Conservation (phyloP, 2,888 invertebrate species). For the Thumatha senex region DNA sequence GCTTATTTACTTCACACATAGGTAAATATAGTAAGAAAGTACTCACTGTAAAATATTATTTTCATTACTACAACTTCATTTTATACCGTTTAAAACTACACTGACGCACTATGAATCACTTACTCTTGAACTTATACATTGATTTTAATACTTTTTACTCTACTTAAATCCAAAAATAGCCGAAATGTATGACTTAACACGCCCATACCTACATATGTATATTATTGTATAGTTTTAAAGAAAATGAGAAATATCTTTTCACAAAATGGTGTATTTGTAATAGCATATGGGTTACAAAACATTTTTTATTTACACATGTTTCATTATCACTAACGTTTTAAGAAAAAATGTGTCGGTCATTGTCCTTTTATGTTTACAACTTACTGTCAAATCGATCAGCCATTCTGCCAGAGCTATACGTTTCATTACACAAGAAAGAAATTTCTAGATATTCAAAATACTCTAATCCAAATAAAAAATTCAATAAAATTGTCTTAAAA, state of each 20-base stretch:
- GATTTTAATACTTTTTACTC: slow-evolving; percentile 20
- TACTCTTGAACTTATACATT: slow-evolving; percentile 17
- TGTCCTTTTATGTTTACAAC: slow-evolving; percentile 71
- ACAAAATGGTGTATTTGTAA: slow-evolving; percentile 6
- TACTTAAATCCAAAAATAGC: slow-evolving; percentile 30
- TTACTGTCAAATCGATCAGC: slow-evolving; percentile 40
- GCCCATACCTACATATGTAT: slow-evolving; percentile 40
- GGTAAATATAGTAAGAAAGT: too few species aligned
- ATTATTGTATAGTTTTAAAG: slow-evolving; percentile 20
- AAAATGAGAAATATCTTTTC: neutral
- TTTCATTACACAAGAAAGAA: slow-evolving; percentile 17
- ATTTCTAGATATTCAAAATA: too few species aligned
- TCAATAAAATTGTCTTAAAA: too few species aligned
- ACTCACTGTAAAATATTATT: neutral
- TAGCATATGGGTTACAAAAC: slow-evolving; percentile 30
- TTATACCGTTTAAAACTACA: slow-evolving; percentile 6
- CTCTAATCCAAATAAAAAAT: too few species aligned
- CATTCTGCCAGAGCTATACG: neutral
- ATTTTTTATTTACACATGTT: slow-evolving; percentile 55
- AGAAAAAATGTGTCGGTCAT: slow-evolving; percentile 55
- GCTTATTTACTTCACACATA: too few species aligned
- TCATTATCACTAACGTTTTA: slow-evolving; percentile 47
- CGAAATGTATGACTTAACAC: slow-evolving; percentile 37
- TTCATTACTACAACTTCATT: slow-evolving; percentile 5
- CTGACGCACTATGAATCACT: slow-evolving; percentile 24